Base-by-base conservation (phyloP, 1,140 invertebrate species). In the Leptinotarsa texana region DNA sequence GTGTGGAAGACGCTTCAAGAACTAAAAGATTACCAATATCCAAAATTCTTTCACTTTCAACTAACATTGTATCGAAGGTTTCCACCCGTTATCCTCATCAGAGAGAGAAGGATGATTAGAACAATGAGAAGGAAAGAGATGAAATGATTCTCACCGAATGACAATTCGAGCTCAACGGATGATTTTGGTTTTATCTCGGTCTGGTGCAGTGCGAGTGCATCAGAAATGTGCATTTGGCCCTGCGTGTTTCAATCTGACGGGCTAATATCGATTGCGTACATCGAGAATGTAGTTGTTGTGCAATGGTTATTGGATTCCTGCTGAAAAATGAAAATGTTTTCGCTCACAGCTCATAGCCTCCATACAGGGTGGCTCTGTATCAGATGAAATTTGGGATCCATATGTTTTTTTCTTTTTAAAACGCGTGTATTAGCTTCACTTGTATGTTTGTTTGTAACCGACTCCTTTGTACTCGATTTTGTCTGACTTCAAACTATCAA, bases 151-250 rank as follows among this genome's bases (percentile, higher is more conserved):
- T 18, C n/a, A 65, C 27, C 21, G 63, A 65, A 57, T 65, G 69
- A 51, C 69, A 70, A 70, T 70, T 70, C 49, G 48, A 15, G 21
- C 48, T 24, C n/a, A 51, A 51, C 48, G 62, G 61, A 65, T 65
- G 27, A 63, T 65, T 73, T 73, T 66, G 62, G 71, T 73, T 73
- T 73, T 73, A 73, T 73, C 71, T 65, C 62, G 47, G 67, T 73
- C 65, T 66, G 74, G 48, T 69, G 73, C 69, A 74, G 67, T 74
- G 74, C 70, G 75, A 76, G 66, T 76, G 75, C 75, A 76, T 73
- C 72, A 76, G 71, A 76, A 76, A 74, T 73, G 73, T 69, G 66
- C 65, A 73, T 73, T 65, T 27, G 61, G 71, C 71, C 71, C 71
- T 73, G 71, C 71, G 71, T 73, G 62, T 65, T 73, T 73, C 71